phyloP scores from a whole-genome alignment of 2,797 vertebrate genomes.

The Enoplosus armatus region DNA sequence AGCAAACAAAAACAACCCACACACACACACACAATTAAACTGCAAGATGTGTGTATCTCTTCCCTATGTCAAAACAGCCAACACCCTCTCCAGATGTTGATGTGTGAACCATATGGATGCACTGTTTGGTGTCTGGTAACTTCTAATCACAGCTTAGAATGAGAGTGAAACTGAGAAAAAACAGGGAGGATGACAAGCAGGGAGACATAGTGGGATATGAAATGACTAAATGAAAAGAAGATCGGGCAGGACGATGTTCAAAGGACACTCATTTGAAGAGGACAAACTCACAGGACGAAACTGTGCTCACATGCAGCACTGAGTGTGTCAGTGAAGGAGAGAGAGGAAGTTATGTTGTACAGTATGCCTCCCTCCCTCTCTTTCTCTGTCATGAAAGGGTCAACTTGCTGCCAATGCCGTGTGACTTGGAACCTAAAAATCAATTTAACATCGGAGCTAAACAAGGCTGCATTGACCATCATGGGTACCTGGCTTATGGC shows the following conservation, averaged over 20 bases:
- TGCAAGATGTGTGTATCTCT: constrained; percentile 39
- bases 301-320: constrained; percentile 3
- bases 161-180: constrained; percentile 42
- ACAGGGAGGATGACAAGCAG: constrained; percentile 8
- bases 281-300: constrained; percentile 17
- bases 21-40: constrained; percentile 50
- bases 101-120: constrained; percentile 68
- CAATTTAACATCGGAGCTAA: constrained; percentile 59
- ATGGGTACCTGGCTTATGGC: constrained; percentile 48
- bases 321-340: background rate
- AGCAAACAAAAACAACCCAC: constrained; percentile 59
- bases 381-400: constrained; percentile 34
- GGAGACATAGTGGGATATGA: constrained; percentile 17
- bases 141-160: constrained; percentile 65
- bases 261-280: constrained; percentile 39
- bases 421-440: constrained; percentile 69
- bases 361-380: background rate
- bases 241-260: constrained; percentile 16
- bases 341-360: constrained; percentile 13
- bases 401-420: constrained; percentile 45
- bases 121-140: constrained; percentile 60
- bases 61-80: constrained; percentile 57
- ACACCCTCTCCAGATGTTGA: constrained; percentile 72
- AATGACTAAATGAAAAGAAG: constrained; percentile 35
- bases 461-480: constrained; percentile 65